Conservation (phyloP, 2,113 vertebrate species). For the Chauna torquata region DNA sequence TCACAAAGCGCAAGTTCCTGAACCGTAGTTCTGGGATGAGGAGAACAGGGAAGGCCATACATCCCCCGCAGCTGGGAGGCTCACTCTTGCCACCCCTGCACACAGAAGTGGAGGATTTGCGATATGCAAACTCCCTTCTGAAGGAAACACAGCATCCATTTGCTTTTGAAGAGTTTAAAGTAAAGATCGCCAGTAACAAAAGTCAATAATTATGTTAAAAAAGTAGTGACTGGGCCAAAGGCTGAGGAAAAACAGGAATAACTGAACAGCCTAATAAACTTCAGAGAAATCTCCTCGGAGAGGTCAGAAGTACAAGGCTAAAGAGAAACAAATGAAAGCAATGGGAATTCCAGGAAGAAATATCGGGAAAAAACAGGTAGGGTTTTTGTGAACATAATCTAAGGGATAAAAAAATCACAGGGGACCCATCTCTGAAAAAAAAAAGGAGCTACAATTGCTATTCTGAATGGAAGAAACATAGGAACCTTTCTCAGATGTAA, state of each 20-base stretch:
- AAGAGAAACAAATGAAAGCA: background rate
- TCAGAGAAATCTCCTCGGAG: background rate
- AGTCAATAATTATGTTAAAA: background rate
- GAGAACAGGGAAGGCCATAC: background rate
- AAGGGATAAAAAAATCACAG: background rate
- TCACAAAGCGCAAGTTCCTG: background rate
- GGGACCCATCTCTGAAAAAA: background rate
- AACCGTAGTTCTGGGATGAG: background rate
- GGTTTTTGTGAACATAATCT: background rate
- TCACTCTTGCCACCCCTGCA: background rate
- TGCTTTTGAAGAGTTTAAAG: background rate
- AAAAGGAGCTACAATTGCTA: background rate
- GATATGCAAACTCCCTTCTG: background rate
- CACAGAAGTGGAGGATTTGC: background rate
- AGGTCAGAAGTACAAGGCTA: background rate
- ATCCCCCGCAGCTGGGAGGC: rapidly evolving
- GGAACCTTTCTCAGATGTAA: background rate
- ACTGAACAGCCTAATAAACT: background rate
- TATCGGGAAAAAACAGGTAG: background rate
- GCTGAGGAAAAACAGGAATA: background rate
- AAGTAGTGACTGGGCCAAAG: background rate
- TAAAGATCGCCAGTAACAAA: background rate
- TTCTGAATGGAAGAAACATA: background rate
- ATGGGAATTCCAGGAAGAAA: background rate
- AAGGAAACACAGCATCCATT: background rate